A percentile compares a stretch with the other conserved stretches of the same genome.
These are phyloP conservation scores for Halcyon malimbica DNA, from an alignment of 2,113 vertebrate genomes.

Conservation along the genomic window DNA sequence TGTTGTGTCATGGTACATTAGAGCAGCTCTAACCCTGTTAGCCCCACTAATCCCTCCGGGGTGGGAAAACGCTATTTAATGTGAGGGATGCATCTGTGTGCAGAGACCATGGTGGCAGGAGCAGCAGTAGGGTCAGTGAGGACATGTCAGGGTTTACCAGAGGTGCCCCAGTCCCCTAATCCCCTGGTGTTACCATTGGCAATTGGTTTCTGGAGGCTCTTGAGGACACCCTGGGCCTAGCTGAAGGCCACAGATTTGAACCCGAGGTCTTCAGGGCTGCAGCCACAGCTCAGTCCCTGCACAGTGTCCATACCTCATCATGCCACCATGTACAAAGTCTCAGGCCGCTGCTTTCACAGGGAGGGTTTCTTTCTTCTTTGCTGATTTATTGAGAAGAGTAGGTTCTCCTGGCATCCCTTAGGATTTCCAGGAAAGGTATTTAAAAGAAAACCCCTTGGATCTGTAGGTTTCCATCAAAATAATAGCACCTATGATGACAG, in stretches of 20 bases:
- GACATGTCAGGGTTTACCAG: background rate
- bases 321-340: rapidly evolving
- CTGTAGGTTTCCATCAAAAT: slow-evolving; percentile 23
- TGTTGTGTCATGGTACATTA: background rate
- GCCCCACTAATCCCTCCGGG: background rate
- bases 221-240: background rate
- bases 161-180: background rate
- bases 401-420: background rate
- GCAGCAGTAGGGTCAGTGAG: background rate
- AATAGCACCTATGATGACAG: background rate
- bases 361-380: background rate
- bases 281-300: background rate
- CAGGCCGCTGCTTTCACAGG: rapidly evolving
- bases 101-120: background rate
- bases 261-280: background rate
- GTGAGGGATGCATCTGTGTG: rapidly evolving
- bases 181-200: background rate
- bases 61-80: rapidly evolving
- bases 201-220: background rate
- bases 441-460: background rate
- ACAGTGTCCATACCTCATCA: rapidly evolving
- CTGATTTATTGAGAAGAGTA: background rate
- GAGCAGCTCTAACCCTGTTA: background rate
- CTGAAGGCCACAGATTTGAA: background rate
- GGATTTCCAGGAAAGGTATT: slow-evolving; percentile 1